phyloP scores from a whole-genome alignment of 2,888 invertebrate species.

The Mayetiola destructor region DNA sequence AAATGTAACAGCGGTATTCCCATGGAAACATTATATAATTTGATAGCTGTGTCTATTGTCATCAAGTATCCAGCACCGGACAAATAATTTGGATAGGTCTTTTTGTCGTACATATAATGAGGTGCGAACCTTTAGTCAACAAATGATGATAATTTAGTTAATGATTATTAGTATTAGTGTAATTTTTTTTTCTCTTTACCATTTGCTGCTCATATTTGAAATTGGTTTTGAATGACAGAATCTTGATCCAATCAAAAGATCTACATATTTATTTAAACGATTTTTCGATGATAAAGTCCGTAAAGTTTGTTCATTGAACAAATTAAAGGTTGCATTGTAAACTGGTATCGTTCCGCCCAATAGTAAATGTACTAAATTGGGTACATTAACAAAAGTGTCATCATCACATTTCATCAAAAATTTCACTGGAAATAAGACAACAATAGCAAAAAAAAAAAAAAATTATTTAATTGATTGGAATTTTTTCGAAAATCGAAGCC shows the following conservation, averaged over 20 bases:
- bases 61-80: constrained; percentile 71
- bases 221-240: constrained; percentile 66
- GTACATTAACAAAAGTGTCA: constrained; percentile 71
- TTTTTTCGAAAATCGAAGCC: neutral
- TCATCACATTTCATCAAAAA: constrained; percentile 77
- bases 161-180: neutral
- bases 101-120: constrained; percentile 56
- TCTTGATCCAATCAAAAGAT: constrained; percentile 56
- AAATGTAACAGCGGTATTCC: constrained; percentile 56
- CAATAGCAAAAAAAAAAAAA: neutral
- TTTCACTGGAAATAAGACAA: too few species aligned
- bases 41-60: constrained; percentile 49
- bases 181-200: constrained; percentile 37
- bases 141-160: constrained; percentile 16
- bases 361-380: constrained; percentile 43
- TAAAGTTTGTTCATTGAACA: constrained; percentile 26
- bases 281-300: constrained; percentile 25
- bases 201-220: constrained; percentile 57
- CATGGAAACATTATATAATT: constrained; percentile 51
- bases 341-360: constrained; percentile 34
- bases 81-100: constrained; percentile 62
- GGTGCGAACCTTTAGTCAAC: constrained; percentile 51
- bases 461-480: neutral
- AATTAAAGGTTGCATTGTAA: constrained; percentile 31
- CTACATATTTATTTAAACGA: constrained; percentile 31